Percentiles rank a stretch among this genome's conserved stretches.
phyloP scores from a whole-genome alignment of 2,113 vertebrate genomes.

The Thryonomys swinderianus region DNA sequence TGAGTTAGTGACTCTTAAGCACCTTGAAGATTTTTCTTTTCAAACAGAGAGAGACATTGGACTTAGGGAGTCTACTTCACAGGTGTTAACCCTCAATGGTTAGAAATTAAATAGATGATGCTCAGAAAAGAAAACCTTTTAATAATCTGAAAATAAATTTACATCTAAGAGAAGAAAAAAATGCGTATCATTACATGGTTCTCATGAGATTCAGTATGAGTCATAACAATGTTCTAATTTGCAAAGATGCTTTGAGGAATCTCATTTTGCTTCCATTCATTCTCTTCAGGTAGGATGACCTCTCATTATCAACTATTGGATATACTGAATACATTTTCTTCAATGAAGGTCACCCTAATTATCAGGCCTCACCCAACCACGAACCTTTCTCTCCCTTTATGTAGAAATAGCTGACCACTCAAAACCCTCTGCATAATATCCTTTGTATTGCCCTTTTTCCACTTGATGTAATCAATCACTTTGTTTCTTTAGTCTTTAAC shows the following conservation, averaged over 20 bases:
- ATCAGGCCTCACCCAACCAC: not conserved
- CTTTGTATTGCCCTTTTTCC: not conserved
- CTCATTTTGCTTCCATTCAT: not conserved
- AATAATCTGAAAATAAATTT: not conserved
- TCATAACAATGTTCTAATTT: not conserved
- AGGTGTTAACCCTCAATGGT: not conserved
- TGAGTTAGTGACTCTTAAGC: not conserved
- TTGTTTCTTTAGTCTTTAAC: not conserved
- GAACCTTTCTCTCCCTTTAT: not conserved
- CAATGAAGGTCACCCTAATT: constrained; percentile 15
- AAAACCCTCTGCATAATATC: not conserved
- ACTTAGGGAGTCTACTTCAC: not conserved
- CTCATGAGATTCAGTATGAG: not conserved
- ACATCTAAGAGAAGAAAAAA: not conserved
- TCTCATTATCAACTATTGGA: not conserved
- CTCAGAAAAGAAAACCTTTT: not conserved
- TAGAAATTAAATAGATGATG: not conserved
- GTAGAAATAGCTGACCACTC: constrained; percentile 4
- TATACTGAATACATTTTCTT: not conserved
- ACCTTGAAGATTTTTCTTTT: not conserved
- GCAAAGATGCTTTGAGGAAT: not conserved
- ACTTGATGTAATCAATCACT: not conserved
- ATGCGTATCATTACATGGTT: not conserved
- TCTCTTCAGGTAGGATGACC: not conserved
- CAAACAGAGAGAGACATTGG: not conserved